phyloP scores from a whole-genome alignment of 2,113 vertebrate species.

The Emberiza fucata region DNA sequence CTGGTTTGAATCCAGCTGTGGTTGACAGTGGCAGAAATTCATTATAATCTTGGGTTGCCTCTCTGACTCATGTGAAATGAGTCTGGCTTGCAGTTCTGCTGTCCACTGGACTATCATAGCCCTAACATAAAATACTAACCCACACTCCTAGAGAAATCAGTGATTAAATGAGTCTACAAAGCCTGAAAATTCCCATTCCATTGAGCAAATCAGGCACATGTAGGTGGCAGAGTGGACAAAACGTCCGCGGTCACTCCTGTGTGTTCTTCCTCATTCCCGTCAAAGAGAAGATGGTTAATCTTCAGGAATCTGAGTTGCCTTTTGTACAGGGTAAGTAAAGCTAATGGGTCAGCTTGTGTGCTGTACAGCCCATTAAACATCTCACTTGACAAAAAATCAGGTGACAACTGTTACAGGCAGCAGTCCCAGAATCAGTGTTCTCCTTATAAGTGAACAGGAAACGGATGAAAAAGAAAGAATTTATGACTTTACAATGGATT shows the following conservation, averaged over 20 bases:
- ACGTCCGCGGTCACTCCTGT: neutral
- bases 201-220: neutral
- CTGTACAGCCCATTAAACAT: neutral
- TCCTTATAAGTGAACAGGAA: conserved; percentile 16
- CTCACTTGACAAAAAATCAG: neutral
- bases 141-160: neutral
- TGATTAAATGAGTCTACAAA: neutral
- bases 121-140: neutral
- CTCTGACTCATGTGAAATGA: neutral
- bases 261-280: neutral
- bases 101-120: neutral
- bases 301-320: neutral
- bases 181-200: neutral
- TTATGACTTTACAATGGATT: neutral
- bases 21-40: conserved; percentile 27
- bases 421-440: neutral
- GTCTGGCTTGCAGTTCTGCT: neutral
- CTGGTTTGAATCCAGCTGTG: conserved; percentile 59
- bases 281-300: neutral
- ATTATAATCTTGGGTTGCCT: conserved; percentile 8
- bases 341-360: neutral
- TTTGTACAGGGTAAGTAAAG: neutral
- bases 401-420: neutral
- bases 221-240: neutral
- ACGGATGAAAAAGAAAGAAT: neutral